phyloP scores from a whole-genome alignment of 2,797 vertebrate species.

The Lagodon rhomboides region DNA sequence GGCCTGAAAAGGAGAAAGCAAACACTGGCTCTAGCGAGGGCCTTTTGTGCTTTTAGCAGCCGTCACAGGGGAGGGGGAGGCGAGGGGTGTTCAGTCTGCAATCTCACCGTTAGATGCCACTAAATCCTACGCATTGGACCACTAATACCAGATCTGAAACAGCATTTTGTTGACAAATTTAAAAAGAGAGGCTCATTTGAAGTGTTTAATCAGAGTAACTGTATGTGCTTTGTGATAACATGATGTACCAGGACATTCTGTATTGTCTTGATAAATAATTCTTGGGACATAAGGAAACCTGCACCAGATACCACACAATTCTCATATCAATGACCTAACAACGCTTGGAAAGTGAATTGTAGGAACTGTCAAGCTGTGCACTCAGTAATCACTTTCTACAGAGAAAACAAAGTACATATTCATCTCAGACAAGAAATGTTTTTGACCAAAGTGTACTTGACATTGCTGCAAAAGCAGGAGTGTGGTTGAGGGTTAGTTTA shows the following conservation, averaged over 20 bases:
- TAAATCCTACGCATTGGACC: too few relatives aligned
- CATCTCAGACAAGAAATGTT: slow-evolving; percentile 5
- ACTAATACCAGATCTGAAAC: background rate
- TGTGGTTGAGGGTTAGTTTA: slow-evolving; percentile 73
- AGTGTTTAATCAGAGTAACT: background rate
- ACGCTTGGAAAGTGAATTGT: background rate
- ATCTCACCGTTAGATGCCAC: too few relatives aligned
- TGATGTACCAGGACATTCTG: background rate
- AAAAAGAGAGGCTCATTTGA: slow-evolving; percentile 1
- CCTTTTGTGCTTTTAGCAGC: too few relatives aligned
- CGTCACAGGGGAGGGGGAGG: too few relatives aligned
- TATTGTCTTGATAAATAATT: background rate
- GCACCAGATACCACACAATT: background rate
- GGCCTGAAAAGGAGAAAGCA: too few relatives aligned
- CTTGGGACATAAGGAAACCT: background rate
- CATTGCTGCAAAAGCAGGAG: slow-evolving; percentile 51
- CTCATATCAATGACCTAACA: background rate
- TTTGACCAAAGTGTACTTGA: slow-evolving; percentile 16
- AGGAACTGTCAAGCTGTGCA: background rate
- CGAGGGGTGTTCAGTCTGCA: too few relatives aligned
- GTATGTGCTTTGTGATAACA: background rate
- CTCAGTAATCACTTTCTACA: slow-evolving; percentile 12
- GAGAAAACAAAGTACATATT: slow-evolving; percentile 20
- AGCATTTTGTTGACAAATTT: background rate
- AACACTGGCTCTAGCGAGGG: too few relatives aligned